Evolutionary conservation across 2,797 vertebrate genomes (phyloP), one percentile per base, ranked within the genome.

Genomic region (Falco berigora): DNA sequence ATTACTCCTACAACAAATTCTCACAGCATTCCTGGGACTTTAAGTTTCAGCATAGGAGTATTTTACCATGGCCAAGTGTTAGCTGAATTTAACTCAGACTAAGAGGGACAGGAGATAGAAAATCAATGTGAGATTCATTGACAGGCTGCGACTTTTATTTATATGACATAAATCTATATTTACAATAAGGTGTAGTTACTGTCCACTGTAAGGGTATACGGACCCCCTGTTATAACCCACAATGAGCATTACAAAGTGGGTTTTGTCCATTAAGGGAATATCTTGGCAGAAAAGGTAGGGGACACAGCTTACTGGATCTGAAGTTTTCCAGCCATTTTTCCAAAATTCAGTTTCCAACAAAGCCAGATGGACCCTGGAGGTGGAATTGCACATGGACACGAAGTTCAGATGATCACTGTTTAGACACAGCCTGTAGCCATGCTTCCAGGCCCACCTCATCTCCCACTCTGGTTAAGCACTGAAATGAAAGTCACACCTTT

Each of bases 181-280:
- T 69, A 17, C 20, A 55, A 34, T 23, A 46, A 68, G 19, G 5
- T 52, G 14, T 42, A 9, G 16, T 15, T 28, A 64, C 30, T 52
- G 46, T 63, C 34, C 13, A 34, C 50, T 38, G 2, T 47, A 68
- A 61, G 23, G 17, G 3, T 66, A 15, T 38, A 23, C 6, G 32
- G 22, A 62, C 2, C 4, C 30, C 46, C 8, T 13, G 3, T 13
- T 8, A 6, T 27, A 68, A n/a, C 6, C 10, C 24, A 21, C n/a
- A 64, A 10, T 6, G 18, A 28, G 3, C 18, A 24, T 79, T 66
- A 25, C 11, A 52, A 36, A 53, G 40, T 28, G 22, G 0, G 0
- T 80, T 75, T 82, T 49, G 21, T 23, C 47, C 36, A 21, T 17
- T 71, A 32, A 59, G 34, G 49, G 14, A 22, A 5, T 32, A 8